Base-by-base conservation (phyloP, 2,113 vertebrate genomes). In the Myodes glareolus region DNA sequence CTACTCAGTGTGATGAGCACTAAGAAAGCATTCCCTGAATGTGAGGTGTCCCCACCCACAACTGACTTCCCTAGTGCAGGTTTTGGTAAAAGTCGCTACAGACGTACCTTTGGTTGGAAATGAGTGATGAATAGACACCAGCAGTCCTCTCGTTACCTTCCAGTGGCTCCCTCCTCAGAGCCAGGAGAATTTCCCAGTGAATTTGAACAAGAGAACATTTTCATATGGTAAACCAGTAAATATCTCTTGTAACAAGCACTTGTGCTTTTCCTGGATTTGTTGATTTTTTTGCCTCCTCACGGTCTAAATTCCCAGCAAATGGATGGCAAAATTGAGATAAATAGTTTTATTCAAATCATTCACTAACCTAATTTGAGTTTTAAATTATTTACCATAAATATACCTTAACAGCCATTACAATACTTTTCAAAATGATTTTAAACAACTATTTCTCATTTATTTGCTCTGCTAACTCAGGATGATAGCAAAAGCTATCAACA, bases 271-370 rank as follows among this genome's bases (percentile, higher is more conserved):
- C 68, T 94, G 45, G 42, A 65, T 94, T 88, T 39, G 5, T 85
- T 75, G 65, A 31, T 91, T 75, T 80, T 80, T 89, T 36, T 16
- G 9, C 89, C 3, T 31, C 16, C 31, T 96, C 42, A 84, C 31
- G 63, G n/a, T 33, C 33, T 85, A 63, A 84, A 81, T 77, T 85
- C 14, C 50, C 65, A 91, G 1, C n/a, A 93, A 95, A 72, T 88
- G 89, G 39, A 82, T 97, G 67, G 67, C 23, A 85, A 21, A 75
- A 72, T 45, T 90, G 50, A 36, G 55, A 90, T 63, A 80, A 7
- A 82, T 73, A 82, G 92, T 77, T 94, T 94, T 80, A 31, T 36
- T 88, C 84, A 76, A 94, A 90, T 81, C 92, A 85, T 55, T 87
- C 42, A 95, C 78, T 61, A 95, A 95, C 5, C 11, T 67, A 29